Conservation (phyloP, 2,113 vertebrate genomes). For the Epinephelus fuscoguttatus region DNA sequence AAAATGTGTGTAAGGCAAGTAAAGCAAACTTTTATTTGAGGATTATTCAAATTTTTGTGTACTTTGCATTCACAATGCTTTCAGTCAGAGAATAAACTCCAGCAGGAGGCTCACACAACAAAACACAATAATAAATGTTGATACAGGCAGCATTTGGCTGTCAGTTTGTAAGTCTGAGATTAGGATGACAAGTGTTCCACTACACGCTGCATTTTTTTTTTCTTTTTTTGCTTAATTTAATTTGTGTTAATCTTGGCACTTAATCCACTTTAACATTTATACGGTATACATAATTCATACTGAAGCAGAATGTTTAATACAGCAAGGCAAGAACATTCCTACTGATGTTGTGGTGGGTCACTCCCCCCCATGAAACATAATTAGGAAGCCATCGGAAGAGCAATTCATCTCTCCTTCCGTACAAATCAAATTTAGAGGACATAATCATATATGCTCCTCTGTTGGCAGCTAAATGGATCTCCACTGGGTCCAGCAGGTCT, state of each 20-base stretch:
- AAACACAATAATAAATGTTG: slow-evolving; percentile 1
- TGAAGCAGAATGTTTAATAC: slow-evolving; percentile 43
- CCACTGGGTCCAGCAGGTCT: slow-evolving; percentile 24
- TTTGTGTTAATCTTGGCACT: slow-evolving; percentile 44
- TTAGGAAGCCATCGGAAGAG: slow-evolving; percentile 45
- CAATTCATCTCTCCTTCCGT: slow-evolving; percentile 46
- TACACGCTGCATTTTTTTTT: slow-evolving; percentile 7
- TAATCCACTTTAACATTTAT: slow-evolving; percentile 53
- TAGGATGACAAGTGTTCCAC: slow-evolving; percentile 10
- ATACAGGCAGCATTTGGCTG: background rate
- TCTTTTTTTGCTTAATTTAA: slow-evolving; percentile 28
- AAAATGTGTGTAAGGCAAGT: background rate
- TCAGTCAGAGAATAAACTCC: background rate
- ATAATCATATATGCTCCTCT: slow-evolving; percentile 47
- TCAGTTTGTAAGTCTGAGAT: background rate
- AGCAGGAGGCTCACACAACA: background rate
- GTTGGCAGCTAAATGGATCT: slow-evolving; percentile 48
- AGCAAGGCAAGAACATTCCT: slow-evolving; percentile 29
- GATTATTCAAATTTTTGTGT: background rate
- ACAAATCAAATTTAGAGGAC: slow-evolving; percentile 64
- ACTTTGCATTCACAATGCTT: background rate
- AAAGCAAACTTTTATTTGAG: background rate
- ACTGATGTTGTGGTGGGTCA: slow-evolving; percentile 19
- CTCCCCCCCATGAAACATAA: slow-evolving; percentile 51
- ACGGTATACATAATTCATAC: slow-evolving; percentile 50